These are phyloP conservation scores for Haliclona indistincta DNA, from an alignment of 37 sponge, comb jelly and placozoan genomes.

Conservation along the genomic window DNA sequence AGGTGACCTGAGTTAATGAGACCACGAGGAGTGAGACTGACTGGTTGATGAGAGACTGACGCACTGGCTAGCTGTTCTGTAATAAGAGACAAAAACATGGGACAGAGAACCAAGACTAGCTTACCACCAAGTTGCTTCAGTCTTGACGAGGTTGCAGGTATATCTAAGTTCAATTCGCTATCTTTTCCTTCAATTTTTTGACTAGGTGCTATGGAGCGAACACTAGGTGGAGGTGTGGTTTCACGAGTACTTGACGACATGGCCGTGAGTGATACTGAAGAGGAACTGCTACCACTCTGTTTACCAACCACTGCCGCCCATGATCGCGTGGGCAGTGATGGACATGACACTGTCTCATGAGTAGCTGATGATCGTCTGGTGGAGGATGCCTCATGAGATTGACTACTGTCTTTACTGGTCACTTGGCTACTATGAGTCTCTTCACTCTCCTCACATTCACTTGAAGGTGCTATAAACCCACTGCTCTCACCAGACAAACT, in stretches of 20 bases:
- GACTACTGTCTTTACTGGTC: background rate
- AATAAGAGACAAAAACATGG: background rate
- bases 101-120: background rate
- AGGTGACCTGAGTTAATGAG: conserved; percentile 82
- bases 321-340: background rate
- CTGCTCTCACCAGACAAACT: background rate
- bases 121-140: background rate
- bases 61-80: conserved; percentile 51
- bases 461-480: background rate
- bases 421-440: background rate
- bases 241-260: too few relatives aligned
- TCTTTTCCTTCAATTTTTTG: too few relatives aligned
- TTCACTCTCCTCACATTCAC: background rate
- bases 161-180: background rate
- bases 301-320: conserved; percentile 46
- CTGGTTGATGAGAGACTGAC: conserved; percentile 25
- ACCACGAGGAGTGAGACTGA: conserved; percentile 73
- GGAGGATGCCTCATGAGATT: background rate
- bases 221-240: too few relatives aligned
- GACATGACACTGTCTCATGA: background rate
- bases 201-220: too few relatives aligned
- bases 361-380: background rate
- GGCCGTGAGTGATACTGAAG: conserved; percentile 3
- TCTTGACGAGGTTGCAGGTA: background rate
- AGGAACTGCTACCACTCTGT: background rate